Evolutionary conservation across 2,797 vertebrate species (phyloP), one percentile per base, ranked within the genome.

Genomic region (Linurgus olivaceus): DNA sequence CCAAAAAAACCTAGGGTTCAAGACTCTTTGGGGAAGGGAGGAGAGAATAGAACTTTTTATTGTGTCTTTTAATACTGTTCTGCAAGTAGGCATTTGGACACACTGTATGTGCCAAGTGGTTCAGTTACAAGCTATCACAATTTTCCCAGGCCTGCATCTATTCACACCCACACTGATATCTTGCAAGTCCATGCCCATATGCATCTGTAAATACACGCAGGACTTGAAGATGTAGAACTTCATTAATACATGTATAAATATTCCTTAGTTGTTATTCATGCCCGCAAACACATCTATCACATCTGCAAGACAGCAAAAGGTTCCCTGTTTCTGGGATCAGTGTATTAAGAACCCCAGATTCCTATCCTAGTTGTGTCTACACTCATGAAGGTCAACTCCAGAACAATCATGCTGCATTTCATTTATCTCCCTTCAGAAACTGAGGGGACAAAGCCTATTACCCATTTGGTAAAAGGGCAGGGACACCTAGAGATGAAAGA

Each of bases 111-210:
- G 90, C 72, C 92, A 96, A 85, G 50, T 28, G 50, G 92, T 58
- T 89, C 61, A 70, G 72, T 48, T 72, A 95, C 40, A 78, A 91
- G 85, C 72, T 92, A 92, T 90, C 89, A 33, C 50, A 23, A 35
- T 68, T 91, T 90, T 89, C 84, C 78, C 87, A 95, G 81, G 54
- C 66, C 50, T 55, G 68, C 75, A 75, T 83, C 73, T 93, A 65
- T 73, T 92, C 86, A 83, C 86, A 89, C 92, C 84, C 94, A 90
- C 68, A n/a, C 24, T 17, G 38, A 28, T 93, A 95, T 94, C 94
- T 95, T 51, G 40, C 68, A 90, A 86, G 88, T 72, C 76, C 96
- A 95, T 80, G 88, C 33, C 29, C 65, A 23, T 6, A 59, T 48
- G 59, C 71, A 42, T 33, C 62, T 61, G 85, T 77, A 94, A 94